Conservation (phyloP, 2,888 invertebrate species). For the Orgyia antiqua region DNA sequence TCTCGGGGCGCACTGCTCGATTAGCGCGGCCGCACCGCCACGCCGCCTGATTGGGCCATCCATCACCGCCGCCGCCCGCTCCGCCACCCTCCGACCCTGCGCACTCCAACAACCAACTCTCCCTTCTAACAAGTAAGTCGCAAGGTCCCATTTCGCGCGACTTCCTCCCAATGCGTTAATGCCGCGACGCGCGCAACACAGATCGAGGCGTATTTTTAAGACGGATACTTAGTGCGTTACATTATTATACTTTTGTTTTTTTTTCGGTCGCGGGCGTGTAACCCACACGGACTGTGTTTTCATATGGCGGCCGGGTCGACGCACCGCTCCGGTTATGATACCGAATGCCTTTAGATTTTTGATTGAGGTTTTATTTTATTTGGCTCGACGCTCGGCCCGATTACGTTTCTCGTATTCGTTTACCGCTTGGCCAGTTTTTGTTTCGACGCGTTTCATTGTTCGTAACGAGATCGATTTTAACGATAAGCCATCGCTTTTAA, state of each 20-base stretch:
- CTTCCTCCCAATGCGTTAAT: constrained; percentile 44
- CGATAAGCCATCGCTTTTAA: constrained; percentile 65
- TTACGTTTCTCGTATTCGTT: constrained; percentile 73
- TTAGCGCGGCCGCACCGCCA: constrained; percentile 70
- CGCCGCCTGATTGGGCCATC: constrained; percentile 79
- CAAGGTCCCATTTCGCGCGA: constrained; percentile 26
- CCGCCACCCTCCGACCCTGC: constrained; percentile 58
- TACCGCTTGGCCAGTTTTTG: constrained; percentile 68
- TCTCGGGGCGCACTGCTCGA: constrained; percentile 68
- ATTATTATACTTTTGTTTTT: constrained; percentile 72
- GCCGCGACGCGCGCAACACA: constrained; percentile 64
- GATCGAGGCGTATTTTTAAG: constrained; percentile 73
- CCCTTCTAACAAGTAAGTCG: constrained; percentile 28
- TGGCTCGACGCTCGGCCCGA: constrained; percentile 64
- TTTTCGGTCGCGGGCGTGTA: constrained; percentile 58
- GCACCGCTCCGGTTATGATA: constrained; percentile 70
- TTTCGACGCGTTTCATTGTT: constrained; percentile 72
- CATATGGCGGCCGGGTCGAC: constrained; percentile 67
- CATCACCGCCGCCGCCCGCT: constrained; percentile 63
- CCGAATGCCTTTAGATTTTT: constrained; percentile 71
- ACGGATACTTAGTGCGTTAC: constrained; percentile 76
- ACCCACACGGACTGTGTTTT: constrained; percentile 61
- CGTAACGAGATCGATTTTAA: constrained; percentile 71
- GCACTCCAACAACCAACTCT: constrained; percentile 33
- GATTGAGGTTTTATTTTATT: constrained; percentile 76